Base-by-base conservation (phyloP, 2,888 invertebrate genomes). In the Branchellion lobata region DNA sequence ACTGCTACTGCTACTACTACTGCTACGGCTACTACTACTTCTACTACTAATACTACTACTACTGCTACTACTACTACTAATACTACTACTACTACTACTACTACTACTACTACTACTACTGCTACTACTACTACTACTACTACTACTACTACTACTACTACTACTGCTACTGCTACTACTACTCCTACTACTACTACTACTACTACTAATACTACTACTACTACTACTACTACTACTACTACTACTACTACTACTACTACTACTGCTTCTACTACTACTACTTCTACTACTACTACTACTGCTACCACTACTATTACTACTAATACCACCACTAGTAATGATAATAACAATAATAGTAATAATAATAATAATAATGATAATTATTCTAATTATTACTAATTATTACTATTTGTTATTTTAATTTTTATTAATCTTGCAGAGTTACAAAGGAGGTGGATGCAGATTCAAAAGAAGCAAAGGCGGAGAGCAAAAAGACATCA, bases 361-460 rank as follows among this genome's bases (percentile, higher is more conserved):
- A 40, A 40, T 40, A 40, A 40, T 40, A 40, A 40, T n/a, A 40
- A 14, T 40, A 14, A 40, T 40, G 40, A 40, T 40, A 14, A 5
- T 40, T 5, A 40, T 40, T 5, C 5, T 40, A 40, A 40, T 8
- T 8, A 14, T 40, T 8, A 40, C 40, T 8, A 40, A 40, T 40
- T 40, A 40, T 8, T 40, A 8, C 21, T 40, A 8, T 40, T 40
- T 40, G 5, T 65, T 40, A 8, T 40, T 40, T 40, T 40, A 8
- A 5, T 40, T 8, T 40, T 40, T 40, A 14, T 14, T 40, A 40
- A 40, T 80, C 82, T 83, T 18, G n/a, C 83, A 89, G 89, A 83
- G 89, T 92, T 0, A 90, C 91, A 82, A 91, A 92, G 85, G 90
- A 91, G 86, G 90, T 91, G 0, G 85, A 89, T 71, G 87, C 86